A percentile compares a stretch with the other conserved stretches of the same genome.
Evolutionary conservation across 2,113 vertebrate genomes (phyloP).

Genomic region (Clupea harengus): DNA sequence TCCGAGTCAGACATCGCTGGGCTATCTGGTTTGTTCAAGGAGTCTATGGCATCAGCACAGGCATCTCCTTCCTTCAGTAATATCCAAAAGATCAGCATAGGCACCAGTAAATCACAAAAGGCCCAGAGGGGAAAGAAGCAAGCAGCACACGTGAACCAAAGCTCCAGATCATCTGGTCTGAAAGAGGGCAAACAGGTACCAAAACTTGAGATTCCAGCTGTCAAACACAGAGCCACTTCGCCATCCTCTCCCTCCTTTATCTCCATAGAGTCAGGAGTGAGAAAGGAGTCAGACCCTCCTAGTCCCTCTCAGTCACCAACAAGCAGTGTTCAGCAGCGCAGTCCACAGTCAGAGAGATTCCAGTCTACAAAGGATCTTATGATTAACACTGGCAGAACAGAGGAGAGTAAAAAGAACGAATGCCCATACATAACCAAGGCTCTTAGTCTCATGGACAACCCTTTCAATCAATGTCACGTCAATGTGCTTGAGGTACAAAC

Average conservation of each 20-base stretch:
- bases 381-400: background rate
- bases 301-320: constrained; percentile 34
- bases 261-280: constrained; percentile 80
- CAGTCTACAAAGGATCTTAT: constrained; percentile 31
- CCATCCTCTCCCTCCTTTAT: constrained; percentile 83
- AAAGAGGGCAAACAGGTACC: constrained; percentile 36
- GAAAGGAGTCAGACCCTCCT: constrained; percentile 61
- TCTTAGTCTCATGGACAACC: constrained; percentile 33
- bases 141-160: constrained; percentile 30
- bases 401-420: background rate
- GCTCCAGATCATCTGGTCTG: constrained; percentile 32
- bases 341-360: constrained; percentile 50
- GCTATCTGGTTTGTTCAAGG: constrained; percentile 80
- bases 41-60: constrained; percentile 73
- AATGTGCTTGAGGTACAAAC: constrained; percentile 79
- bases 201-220: constrained; percentile 41
- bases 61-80: constrained; percentile 62
- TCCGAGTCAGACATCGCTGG: constrained; percentile 81
- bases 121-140: constrained; percentile 34
- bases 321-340: constrained; percentile 41
- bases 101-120: constrained; percentile 67
- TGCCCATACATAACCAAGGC: background rate
- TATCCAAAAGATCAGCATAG: constrained; percentile 75
- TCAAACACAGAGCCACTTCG: constrained; percentile 66
- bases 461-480: constrained; percentile 68